Base-by-base conservation (phyloP, 2,797 vertebrate genomes). In the Antrozous pallidus region DNA sequence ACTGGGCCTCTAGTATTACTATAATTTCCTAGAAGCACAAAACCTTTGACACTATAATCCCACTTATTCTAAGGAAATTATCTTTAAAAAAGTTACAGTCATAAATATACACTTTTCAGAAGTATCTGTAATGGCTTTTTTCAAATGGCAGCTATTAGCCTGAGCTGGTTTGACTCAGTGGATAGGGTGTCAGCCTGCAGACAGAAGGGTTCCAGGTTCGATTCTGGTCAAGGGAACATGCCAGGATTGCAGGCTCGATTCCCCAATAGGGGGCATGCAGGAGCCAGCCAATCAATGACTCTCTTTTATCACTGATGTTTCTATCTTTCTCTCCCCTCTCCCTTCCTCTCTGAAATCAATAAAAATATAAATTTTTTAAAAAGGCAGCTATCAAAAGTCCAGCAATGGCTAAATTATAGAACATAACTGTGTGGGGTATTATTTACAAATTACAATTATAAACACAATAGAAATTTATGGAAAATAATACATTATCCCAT, bases 361-460 rank as follows among this genome's bases (percentile, higher is more conserved):
- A 58, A 58, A 58, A 54, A 56, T 24, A 56, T 56, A 54, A 54
- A 54, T n/a, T n/a, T n/a, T n/a, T n/a, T n/a, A 28, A 58, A 58
- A 58, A 13, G 26, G 11, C 63, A 33, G 40, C 24, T 88, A 70
- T 12, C 63, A 16, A 71, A 83, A 89, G 54, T 80, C 28, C 40
- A 84, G 28, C 61, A 74, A 73, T 63, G 61, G 67, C 36, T 65
- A 42, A 78, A 74, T 56, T 69, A 89, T 45, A 8, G 77, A 91
- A 47, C 17, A 26, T 10, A 47, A 1, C n/a, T 28, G 33, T 12
- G 69, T 0, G 4, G 71, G 8, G 36, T 42, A 67, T 31, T 20
- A 83, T 88, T 93, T 83, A 90, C 10, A 80, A 95, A 85, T 79
- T 84, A 65, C 7, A 75, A 69, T 92, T 38, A 83, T 42, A 84